Conservation (phyloP, 2,797 vertebrate species). For the Ceryle rudis region DNA sequence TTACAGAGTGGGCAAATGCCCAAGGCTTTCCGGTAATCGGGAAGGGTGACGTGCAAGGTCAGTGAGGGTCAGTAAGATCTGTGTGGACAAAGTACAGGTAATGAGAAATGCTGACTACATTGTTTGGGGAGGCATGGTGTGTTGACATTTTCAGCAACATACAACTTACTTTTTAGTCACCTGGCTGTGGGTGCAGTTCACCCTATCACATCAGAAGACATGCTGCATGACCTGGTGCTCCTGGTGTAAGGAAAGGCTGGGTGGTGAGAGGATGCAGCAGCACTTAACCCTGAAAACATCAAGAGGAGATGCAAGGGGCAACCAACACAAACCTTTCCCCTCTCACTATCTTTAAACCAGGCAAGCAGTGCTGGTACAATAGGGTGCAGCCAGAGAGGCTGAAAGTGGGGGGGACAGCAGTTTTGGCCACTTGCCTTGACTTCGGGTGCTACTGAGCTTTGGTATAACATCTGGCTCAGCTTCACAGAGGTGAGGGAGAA, state of each 20-base stretch:
- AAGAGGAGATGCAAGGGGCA: not conserved
- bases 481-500: not conserved
- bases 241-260: accelerated
- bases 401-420: accelerated
- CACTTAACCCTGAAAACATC: not conserved
- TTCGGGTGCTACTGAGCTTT: not conserved
- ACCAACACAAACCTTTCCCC: not conserved
- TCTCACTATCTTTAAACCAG: not conserved
- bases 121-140: not conserved
- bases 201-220: accelerated
- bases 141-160: not conserved
- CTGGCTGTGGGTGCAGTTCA: accelerated
- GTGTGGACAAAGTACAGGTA: not conserved
- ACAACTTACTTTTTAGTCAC: not conserved
- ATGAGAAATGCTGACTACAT: not conserved
- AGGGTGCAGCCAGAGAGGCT: not conserved
- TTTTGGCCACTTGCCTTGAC: not conserved
- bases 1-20: not conserved
- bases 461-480: not conserved
- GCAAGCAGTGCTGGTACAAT: not conserved
- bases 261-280: not conserved
- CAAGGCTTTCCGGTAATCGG: not conserved
- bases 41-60: not conserved
- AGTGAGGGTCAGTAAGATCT: not conserved
- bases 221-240: not conserved